phyloP scores from a whole-genome alignment of 2,113 vertebrate genomes.

The Heterochromis multidens region DNA sequence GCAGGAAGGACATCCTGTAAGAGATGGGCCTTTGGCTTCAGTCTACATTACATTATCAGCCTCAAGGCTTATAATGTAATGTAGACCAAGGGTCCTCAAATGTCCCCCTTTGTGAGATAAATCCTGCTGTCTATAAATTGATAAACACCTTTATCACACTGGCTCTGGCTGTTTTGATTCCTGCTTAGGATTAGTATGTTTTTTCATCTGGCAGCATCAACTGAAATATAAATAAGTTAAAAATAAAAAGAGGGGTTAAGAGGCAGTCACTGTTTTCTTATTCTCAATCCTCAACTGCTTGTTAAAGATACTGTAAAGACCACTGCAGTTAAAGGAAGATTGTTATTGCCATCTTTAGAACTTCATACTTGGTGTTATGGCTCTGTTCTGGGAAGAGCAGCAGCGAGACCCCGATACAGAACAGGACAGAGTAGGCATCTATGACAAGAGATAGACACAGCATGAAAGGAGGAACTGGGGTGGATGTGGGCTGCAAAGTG shows the following conservation, averaged over 20 bases:
- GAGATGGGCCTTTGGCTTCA: not conserved
- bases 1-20: not conserved
- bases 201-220: not conserved
- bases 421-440: not conserved
- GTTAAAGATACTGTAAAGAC: not conserved
- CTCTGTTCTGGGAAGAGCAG: not conserved
- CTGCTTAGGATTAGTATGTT: not conserved
- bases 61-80: not conserved
- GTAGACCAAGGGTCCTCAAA: constrained; percentile 28
- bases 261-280: not conserved
- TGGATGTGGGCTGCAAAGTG: not conserved
- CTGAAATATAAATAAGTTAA: not conserved
- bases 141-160: constrained; percentile 24
- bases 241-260: not conserved
- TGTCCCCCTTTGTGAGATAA: constrained; percentile 9
- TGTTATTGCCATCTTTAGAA: not conserved
- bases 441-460: not conserved
- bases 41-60: not conserved
- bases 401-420: not conserved
- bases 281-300: not conserved
- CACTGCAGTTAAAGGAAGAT: not conserved
- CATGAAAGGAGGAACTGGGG: not conserved
- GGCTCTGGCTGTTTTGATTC: constrained; percentile 2
- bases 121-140: constrained; percentile 17
- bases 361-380: not conserved